These are phyloP conservation scores for Mormyrus lacerda DNA, from an alignment of 2,113 vertebrate genomes.

Conservation along the genomic window DNA sequence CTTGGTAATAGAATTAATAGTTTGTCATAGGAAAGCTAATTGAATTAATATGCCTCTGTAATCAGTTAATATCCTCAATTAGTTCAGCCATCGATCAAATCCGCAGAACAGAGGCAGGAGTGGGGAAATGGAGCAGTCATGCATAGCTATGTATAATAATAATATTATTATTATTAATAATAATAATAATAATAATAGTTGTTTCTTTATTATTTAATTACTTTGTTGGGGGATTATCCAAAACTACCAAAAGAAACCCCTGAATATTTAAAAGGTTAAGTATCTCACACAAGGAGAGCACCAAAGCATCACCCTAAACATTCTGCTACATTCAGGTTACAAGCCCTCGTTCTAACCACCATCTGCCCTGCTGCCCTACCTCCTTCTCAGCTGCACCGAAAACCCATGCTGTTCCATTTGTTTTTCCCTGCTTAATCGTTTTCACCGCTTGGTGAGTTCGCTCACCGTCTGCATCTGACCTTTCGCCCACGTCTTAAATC, in stretches of 20 bases:
- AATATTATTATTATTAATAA: background rate
- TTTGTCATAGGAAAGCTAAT: conserved; percentile 3
- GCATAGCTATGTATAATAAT: background rate
- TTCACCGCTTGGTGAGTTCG: background rate
- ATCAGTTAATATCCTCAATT: conserved; percentile 18
- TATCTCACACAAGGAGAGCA: background rate
- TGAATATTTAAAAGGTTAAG: background rate
- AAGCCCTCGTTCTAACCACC: background rate
- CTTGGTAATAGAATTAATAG: conserved; percentile 13
- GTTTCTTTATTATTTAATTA: background rate
- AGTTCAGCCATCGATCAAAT: conserved; percentile 16
- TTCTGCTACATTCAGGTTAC: background rate
- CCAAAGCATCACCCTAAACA: background rate
- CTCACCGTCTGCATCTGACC: background rate
- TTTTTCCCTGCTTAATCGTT: background rate
- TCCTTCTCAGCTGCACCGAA: background rate
- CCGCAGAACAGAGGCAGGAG: background rate
- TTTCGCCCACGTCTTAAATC: background rate
- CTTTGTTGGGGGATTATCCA: background rate
- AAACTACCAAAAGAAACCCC: background rate
- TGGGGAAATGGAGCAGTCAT: background rate
- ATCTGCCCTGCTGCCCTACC: background rate
- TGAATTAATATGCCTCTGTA: conserved; percentile 19
- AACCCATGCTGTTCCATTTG: background rate
- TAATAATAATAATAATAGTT: background rate